A percentile compares a stretch with the other conserved stretches of the same genome.
phyloP scores from a whole-genome alignment of 2,797 vertebrate species.

The Merluccius polli region DNA sequence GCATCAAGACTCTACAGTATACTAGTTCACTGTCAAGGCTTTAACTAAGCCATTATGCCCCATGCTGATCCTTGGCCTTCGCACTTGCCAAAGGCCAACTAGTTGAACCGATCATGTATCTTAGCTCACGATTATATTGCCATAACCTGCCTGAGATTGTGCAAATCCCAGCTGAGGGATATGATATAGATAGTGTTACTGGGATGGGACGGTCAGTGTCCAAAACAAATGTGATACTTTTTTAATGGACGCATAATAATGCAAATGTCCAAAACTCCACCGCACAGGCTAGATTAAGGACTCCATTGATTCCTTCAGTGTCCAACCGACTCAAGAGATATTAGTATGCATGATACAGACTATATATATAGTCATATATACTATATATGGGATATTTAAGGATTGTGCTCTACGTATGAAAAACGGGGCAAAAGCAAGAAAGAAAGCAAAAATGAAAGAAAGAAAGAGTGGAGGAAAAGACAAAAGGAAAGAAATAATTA shows the following conservation, averaged over 20 bases:
- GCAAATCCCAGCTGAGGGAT: neutral
- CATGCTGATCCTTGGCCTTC: neutral
- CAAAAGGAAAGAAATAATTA: neutral
- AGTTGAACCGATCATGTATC: neutral
- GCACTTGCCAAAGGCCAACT: neutral
- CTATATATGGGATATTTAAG: too few species aligned
- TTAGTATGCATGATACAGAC: too few species aligned
- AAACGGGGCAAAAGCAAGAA: too few species aligned
- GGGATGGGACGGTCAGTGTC: neutral
- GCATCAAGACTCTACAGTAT: neutral
- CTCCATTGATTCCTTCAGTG: neutral
- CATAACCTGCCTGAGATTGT: neutral
- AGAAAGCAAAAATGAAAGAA: too few species aligned
- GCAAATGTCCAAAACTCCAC: neutral
- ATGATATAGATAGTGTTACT: neutral
- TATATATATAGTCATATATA: too few species aligned
- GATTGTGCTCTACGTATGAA: too few species aligned
- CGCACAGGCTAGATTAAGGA: neutral
- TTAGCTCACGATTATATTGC: neutral
- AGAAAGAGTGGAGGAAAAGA: neutral
- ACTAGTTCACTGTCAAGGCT: neutral
- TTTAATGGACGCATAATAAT: neutral
- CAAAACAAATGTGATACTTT: neutral
- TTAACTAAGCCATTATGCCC: neutral
- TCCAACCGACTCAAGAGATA: neutral